phyloP scores from a whole-genome alignment of 30 jellyfish, hydroid and myxozoan species.

The Aurelia coerulea region DNA sequence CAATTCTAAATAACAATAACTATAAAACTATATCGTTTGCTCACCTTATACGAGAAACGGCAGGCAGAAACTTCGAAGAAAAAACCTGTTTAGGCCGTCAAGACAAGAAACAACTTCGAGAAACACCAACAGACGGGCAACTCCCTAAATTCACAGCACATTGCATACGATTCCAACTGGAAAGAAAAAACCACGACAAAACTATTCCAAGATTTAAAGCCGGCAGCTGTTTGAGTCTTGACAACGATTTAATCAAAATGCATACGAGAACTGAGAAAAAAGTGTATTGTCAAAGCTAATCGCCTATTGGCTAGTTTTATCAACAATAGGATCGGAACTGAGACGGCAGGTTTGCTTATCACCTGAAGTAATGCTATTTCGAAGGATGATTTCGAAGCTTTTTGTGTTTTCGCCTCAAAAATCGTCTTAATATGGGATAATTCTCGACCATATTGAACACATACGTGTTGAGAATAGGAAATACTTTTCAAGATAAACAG shows the following conservation, averaged over 20 bases:
- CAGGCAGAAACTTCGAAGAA: neutral
- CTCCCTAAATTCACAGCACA: slow-evolving; percentile 62
- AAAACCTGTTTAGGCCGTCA: slow-evolving; percentile 20
- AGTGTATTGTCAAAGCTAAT: slow-evolving; percentile 32
- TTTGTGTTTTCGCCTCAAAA: slow-evolving; percentile 30
- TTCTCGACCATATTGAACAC: slow-evolving; percentile 8
- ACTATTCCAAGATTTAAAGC: slow-evolving; percentile 24
- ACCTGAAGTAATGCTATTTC: slow-evolving; percentile 25
- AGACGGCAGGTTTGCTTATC: slow-evolving; percentile 13
- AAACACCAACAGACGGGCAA: slow-evolving; percentile 34
- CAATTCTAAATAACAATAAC: no score
- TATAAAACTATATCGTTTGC: no score
- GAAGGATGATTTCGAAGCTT: slow-evolving; percentile 15
- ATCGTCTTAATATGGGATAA: slow-evolving; percentile 24
- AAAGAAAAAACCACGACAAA: slow-evolving; percentile 43
- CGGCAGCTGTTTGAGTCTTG: slow-evolving; percentile 70
- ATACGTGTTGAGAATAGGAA: no score
- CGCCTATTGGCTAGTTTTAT: slow-evolving; percentile 38
- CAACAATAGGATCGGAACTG: neutral
- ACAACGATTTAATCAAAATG: slow-evolving; percentile 43
- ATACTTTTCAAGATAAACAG: no score
- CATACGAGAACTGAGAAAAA: slow-evolving; percentile 33
- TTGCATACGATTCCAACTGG: slow-evolving; percentile 29
- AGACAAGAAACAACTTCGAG: neutral
- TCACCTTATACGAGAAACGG: no score